phyloP scores from a whole-genome alignment of 1,140 invertebrate species.

The Listronotus oregonensis region DNA sequence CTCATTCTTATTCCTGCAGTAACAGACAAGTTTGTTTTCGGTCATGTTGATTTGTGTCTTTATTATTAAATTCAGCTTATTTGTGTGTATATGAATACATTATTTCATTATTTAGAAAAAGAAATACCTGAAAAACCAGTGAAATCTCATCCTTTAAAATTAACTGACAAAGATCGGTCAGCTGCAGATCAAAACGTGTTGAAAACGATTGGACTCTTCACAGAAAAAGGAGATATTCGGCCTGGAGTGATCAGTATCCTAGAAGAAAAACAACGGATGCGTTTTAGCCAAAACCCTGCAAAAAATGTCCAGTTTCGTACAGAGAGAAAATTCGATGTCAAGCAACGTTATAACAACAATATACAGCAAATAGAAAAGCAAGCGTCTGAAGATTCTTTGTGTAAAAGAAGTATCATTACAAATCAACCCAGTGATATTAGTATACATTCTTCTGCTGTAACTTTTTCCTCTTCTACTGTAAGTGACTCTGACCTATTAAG shows the following conservation, averaged over 20 bases:
- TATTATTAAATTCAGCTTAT: too few species aligned
- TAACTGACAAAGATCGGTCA: conserved; percentile 30
- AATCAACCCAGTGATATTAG: not conserved
- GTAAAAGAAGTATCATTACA: not conserved
- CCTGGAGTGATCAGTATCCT: conserved; percentile 34
- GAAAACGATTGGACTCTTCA: conserved; percentile 34
- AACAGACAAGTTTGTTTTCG: too few species aligned
- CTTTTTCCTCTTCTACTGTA: not conserved
- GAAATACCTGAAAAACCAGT: not conserved
- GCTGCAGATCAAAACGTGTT: conserved; percentile 22
- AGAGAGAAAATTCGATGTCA: conserved; percentile 22
- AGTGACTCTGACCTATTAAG: not conserved
- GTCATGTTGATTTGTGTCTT: too few species aligned
- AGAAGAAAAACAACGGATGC: conserved; percentile 21
- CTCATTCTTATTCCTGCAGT: too few species aligned
- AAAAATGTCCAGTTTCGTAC: conserved; percentile 31
- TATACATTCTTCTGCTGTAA: conserved; percentile 1
- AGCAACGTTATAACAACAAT: conserved; percentile 22
- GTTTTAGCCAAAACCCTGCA: conserved; percentile 8
- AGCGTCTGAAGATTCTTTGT: not conserved
- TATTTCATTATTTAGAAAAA: too few species aligned
- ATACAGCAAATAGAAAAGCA: not conserved
- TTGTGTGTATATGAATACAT: too few species aligned
- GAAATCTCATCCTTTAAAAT: conserved; percentile 30
- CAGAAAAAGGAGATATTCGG: conserved; percentile 34